Percentiles rank a stretch among this genome's conserved stretches.
phyloP scores from a whole-genome alignment of 2,797 vertebrate genomes.

The Coregonus ussuriensis region DNA sequence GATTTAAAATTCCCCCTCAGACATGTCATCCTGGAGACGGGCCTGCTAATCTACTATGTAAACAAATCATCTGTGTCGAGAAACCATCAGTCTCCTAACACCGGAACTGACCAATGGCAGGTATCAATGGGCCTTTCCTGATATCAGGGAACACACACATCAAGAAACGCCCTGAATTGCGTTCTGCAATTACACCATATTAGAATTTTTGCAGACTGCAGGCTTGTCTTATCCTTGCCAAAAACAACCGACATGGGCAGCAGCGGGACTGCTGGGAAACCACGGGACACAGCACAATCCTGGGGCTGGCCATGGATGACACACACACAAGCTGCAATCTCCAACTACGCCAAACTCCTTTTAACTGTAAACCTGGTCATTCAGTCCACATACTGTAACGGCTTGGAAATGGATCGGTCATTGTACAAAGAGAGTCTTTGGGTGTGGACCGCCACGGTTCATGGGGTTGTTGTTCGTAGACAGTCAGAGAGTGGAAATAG shows the following conservation, averaged over 20 bases:
- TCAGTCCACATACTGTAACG: background rate
- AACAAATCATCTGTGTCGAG: too few species aligned
- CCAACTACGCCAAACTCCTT: background rate
- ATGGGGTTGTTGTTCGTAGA: background rate
- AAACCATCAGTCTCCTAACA: too few species aligned
- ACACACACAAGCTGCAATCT: slow-evolving; percentile 1
- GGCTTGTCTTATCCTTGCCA: slow-evolving; percentile 17
- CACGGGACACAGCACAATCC: background rate
- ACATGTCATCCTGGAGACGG: too few species aligned
- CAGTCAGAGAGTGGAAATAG: background rate
- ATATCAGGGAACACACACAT: too few species aligned
- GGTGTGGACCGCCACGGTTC: background rate
- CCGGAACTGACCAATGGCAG: too few species aligned
- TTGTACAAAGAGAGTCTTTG: background rate
- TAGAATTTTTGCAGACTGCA: slow-evolving; percentile 21
- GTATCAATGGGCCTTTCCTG: too few species aligned
- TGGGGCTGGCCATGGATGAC: background rate
- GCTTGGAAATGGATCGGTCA: slow-evolving; percentile 6
- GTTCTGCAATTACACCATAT: too few species aligned
- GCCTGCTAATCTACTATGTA: too few species aligned
- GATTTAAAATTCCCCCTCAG: too few species aligned
- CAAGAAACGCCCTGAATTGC: too few species aligned
- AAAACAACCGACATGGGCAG: slow-evolving; percentile 13
- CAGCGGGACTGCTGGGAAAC: slow-evolving; percentile 8
- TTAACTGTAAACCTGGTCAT: background rate